Evolutionary conservation across 2,113 vertebrate genomes (phyloP).

Genomic region (Solea senegalensis): DNA sequence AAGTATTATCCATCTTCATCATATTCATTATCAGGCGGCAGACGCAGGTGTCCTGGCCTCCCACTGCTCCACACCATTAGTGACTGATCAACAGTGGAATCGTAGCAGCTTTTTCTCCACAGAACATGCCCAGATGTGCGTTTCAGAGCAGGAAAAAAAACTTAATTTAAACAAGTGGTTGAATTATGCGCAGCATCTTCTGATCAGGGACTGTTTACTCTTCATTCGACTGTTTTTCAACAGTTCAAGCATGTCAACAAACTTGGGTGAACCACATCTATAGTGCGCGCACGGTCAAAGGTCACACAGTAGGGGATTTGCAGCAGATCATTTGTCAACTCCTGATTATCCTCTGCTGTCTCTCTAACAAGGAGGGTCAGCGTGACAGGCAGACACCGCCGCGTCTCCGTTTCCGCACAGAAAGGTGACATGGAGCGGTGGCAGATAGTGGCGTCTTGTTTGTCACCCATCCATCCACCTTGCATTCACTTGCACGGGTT

Average conservation of each 20-base stretch:
- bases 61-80: slow-evolving; percentile 71
- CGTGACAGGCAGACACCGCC: slow-evolving; percentile 39
- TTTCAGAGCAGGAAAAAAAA: slow-evolving; percentile 18
- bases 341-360: slow-evolving; percentile 67
- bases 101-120: slow-evolving; percentile 34
- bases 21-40: slow-evolving; percentile 75
- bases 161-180: slow-evolving; percentile 23
- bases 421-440: slow-evolving; percentile 43
- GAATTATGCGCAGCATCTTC: neutral
- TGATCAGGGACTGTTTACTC: neutral
- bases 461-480: slow-evolving; percentile 49
- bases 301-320: slow-evolving; percentile 49
- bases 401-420: slow-evolving; percentile 32
- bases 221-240: neutral
- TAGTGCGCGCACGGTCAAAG: slow-evolving; percentile 45
- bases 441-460: slow-evolving; percentile 38
- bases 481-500: slow-evolving; percentile 8
- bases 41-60: slow-evolving; percentile 73
- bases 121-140: slow-evolving; percentile 30
- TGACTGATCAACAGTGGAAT: slow-evolving; percentile 63
- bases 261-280: slow-evolving; percentile 2
- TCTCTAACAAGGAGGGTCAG: slow-evolving; percentile 62
- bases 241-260: slow-evolving; percentile 2
- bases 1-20: slow-evolving; percentile 80
- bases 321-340: slow-evolving; percentile 61